Base-by-base conservation (phyloP, 2,797 vertebrate species). In the Neoniphon sammara region DNA sequence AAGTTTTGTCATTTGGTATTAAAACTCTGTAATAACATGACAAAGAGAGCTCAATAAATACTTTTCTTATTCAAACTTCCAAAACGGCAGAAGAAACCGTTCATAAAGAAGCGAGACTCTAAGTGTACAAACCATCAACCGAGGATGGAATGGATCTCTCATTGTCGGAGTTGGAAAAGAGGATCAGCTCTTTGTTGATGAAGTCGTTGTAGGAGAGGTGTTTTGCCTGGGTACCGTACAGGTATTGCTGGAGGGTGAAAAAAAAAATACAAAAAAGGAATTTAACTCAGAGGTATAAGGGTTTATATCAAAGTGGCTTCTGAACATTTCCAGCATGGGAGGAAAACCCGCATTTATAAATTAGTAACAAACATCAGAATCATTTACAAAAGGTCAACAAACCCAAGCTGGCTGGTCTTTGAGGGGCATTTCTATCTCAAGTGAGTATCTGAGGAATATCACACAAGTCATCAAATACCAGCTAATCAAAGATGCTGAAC, bases 161-260 rank as follows among this genome's bases (percentile, higher is more conserved):
- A 0, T 99, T 99, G 93, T 99, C 98, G 4, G 98, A 99, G 91
- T 99, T 99, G 83, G 98, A 99, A 91, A 99, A 99, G 34, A 99
- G 94, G 85, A 99, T 99, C 87, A 99, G 93, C 88, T 99, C 98
- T 88, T 99, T 99, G 91, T 99, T 99, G 93, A 99, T 99, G 91
- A 99, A 99, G 89, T 99, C 98, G 65, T 99, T 99, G 89, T 99
- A 99, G 73, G 97, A 98, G 84, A 99, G 95, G 92, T 99, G 95
- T 42, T 94, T 95, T 70, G 97, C 95, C 77, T 96, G 93, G 61
- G 94, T 98, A 70, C 98, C 98, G 84, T 99, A 99, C 15, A 99
- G 92, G 91, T 93, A 99, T 99, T 99, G 96, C 98, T 99, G 92
- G 39, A 83, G 85, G 81, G 17, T 36, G 84, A 58, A 54, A 69